Evolutionary conservation across 2,888 invertebrate species (phyloP), one percentile per base, ranked within the genome.

Genomic region (Caradrina kadenii): DNA sequence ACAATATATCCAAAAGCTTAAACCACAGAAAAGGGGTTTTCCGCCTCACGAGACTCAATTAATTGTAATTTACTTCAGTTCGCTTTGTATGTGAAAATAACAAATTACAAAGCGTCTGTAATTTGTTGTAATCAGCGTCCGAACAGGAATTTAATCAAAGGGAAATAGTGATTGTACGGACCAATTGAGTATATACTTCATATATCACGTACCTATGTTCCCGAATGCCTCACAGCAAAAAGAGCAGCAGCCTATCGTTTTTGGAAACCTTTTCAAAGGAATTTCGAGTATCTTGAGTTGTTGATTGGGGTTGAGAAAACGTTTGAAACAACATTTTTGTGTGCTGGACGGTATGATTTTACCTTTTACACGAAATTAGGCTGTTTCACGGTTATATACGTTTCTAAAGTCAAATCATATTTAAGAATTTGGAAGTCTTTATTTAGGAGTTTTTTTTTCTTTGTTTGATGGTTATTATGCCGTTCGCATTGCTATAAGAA

Each of bases 111-210:
- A 88, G 88, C 86, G 80, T 67, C 82, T 84, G 84, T 89, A 89
- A 90, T 88, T 89, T 86, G 80, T 83, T 84, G 89, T 91, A 91
- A 91, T 91, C 88, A 89, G 85, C 81, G 81, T 86, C 84, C 86
- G 85, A 87, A 88, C 84, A 76, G 85, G 88, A 88, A 89, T 91
- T 90, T 90, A 90, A 90, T 92, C 90, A 93, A 92, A 92, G 89
- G 85, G 91, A 91, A 91, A 90, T 91, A 73, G 83, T 89, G 81
- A 84, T 82, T 88, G 86, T 81, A 76, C 63, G 66, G 76, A 69
- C 79, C 83, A 82, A 84, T 83, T 79, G 81, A 71, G 79, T 81
- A 42, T 72, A 76, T 45, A 45, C 45, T 45, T 17, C 45, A 45
- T 45, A 45, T 42, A 42, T 35, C 42, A 45, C 45, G 17, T 45